Evolutionary conservation across 2,113 vertebrate genomes (phyloP).

Genomic region (Carettochelys insculpta): DNA sequence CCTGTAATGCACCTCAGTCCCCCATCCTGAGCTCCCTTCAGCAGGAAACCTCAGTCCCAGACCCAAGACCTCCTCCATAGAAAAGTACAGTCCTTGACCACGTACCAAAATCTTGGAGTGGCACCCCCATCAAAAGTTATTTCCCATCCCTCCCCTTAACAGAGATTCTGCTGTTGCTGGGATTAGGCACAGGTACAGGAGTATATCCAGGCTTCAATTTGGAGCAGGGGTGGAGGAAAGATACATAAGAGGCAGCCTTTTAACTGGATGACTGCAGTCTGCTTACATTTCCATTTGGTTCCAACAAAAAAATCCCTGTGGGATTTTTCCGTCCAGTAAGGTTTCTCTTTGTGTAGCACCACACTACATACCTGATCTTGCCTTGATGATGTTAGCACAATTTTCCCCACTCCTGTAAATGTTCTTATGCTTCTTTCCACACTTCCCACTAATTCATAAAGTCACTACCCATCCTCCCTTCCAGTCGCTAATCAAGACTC

Average conservation of each 20-base stretch:
- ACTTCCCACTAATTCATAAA: neutral
- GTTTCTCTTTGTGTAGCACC: neutral
- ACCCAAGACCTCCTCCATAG: no score
- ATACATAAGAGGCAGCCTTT: neutral
- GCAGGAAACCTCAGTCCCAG: no score
- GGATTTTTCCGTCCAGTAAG: neutral
- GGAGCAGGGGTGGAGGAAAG: neutral
- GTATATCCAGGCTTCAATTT: neutral
- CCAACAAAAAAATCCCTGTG: conserved; percentile 11
- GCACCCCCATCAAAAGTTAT: no score
- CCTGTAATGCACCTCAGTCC: no score
- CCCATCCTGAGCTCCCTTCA: no score
- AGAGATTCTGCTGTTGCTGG: no score
- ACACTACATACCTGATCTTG: neutral
- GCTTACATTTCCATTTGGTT: neutral
- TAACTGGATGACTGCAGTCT: neutral
- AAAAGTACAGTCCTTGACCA: no score
- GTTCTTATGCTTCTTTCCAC: neutral
- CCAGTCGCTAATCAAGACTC: neutral
- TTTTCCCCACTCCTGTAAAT: neutral
- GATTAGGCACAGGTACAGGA: no score
- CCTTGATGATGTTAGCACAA: neutral
- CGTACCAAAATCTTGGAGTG: no score
- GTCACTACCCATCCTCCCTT: neutral
- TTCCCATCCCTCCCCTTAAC: no score